Evolutionary conservation across 1,140 invertebrate genomes (phyloP).

Genomic region (Camponotus vicinus): DNA sequence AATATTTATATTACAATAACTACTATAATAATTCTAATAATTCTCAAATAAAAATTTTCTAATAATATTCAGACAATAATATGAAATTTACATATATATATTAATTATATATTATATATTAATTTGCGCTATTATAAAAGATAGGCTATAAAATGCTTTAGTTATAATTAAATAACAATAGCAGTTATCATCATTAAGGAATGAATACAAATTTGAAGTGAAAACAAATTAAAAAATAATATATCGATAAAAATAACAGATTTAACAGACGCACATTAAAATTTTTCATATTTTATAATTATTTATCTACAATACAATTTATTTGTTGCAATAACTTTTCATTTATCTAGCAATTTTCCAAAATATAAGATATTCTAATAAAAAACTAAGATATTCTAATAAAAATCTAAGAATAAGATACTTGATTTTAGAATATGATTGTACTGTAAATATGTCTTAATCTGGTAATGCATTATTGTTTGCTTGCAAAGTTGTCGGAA

Average conservation of each 20-base stretch:
- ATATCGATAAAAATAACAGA: background rate
- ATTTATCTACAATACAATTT: background rate
- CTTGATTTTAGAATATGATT: slow-evolving; percentile 20
- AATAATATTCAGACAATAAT: background rate
- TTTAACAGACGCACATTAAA: background rate
- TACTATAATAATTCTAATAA: too few species aligned
- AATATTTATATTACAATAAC: background rate
- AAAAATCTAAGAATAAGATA: slow-evolving; percentile 25
- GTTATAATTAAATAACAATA: slow-evolving; percentile 1
- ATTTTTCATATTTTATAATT: background rate
- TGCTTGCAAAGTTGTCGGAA: slow-evolving; percentile 25
- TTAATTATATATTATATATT: slow-evolving; percentile 8
- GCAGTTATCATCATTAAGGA: background rate
- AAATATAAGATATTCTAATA: background rate
- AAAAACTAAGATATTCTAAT: background rate
- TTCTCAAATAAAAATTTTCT: background rate
- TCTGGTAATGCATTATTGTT: slow-evolving; percentile 7
- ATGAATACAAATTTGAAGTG: background rate
- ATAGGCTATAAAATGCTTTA: background rate
- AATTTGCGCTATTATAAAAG: background rate
- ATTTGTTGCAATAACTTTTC: background rate
- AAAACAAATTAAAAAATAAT: background rate
- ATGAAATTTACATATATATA: background rate
- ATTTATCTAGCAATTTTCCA: background rate
- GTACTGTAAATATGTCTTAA: slow-evolving; percentile 16